phyloP scores from a whole-genome alignment of 2,113 vertebrate species.

The Ancistrus triradiatus region DNA sequence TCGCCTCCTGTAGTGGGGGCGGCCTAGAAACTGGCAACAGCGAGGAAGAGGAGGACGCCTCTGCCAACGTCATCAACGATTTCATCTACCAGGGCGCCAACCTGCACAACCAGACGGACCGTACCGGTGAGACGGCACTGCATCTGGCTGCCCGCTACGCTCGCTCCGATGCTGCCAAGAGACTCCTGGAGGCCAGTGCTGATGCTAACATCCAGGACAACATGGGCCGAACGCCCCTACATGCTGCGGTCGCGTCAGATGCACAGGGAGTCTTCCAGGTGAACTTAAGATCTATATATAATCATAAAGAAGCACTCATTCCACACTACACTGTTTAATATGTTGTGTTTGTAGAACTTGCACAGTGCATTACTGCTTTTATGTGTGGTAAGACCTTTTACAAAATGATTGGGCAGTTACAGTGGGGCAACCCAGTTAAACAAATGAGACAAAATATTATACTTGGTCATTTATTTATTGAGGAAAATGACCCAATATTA shows the following conservation, averaged over 20 bases:
- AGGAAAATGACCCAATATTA: too few species aligned
- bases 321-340: too few species aligned
- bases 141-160: constrained; percentile 95
- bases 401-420: too few species aligned
- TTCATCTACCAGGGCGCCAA: constrained; percentile 97
- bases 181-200: constrained; percentile 91
- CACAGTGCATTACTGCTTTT: too few species aligned
- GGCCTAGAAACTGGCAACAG: constrained; percentile 92
- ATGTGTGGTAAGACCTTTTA: too few species aligned
- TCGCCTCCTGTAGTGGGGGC: constrained; percentile 94
- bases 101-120: constrained; percentile 96
- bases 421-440: too few species aligned
- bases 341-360: too few species aligned
- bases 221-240: constrained; percentile 92
- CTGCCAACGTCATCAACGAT: constrained; percentile 88
- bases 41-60: constrained; percentile 90
- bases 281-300: too few species aligned
- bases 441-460: too few species aligned
- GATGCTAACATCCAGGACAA: constrained; percentile 97
- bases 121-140: constrained; percentile 90
- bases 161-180: constrained; percentile 92
- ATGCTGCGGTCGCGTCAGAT: constrained; percentile 89
- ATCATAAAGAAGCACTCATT: too few species aligned
- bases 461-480: too few species aligned
- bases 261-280: constrained; percentile 98